Conservation (phyloP, 2,888 invertebrate species). For the Phorcus lineatus region DNA sequence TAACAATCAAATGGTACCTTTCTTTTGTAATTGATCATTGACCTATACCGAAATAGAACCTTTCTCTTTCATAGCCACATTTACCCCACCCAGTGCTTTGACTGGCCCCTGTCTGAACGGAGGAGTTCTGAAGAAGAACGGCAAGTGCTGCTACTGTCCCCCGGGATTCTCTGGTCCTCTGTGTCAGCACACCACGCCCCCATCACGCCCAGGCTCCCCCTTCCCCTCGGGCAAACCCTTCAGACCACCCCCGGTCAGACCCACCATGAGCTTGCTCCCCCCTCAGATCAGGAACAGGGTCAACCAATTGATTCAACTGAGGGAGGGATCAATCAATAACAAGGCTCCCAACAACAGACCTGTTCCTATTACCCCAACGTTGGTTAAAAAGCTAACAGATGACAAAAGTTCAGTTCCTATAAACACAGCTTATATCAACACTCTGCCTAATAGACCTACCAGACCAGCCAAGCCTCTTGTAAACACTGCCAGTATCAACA, state of each 20-base stretch:
- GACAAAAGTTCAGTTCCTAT: background rate
- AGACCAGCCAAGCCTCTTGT: background rate
- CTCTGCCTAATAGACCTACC: background rate
- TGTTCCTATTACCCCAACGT: background rate
- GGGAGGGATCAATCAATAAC: too few species aligned
- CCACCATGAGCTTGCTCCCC: background rate
- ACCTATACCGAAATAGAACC: too few species aligned
- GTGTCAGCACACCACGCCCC: background rate
- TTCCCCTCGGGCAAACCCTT: background rate
- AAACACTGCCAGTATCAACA: background rate
- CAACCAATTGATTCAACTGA: too few species aligned
- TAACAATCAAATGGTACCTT: too few species aligned
- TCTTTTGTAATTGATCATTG: too few species aligned
- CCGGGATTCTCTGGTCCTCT: slow-evolving; percentile 17
- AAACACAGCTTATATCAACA: background rate
- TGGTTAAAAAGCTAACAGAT: background rate
- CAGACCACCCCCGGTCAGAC: background rate
- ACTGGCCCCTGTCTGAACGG: slow-evolving; percentile 21
- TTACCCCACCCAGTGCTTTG: background rate
- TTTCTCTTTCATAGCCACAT: background rate
- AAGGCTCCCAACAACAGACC: background rate
- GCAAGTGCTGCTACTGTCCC: slow-evolving; percentile 15
- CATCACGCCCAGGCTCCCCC: too few species aligned
- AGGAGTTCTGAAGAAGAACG: background rate
- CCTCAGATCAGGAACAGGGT: background rate